A percentile compares a stretch with the other conserved stretches of the same genome.
Conservation (phyloP, 2,797 vertebrate genomes). For the Oophaga sylvatica region DNA sequence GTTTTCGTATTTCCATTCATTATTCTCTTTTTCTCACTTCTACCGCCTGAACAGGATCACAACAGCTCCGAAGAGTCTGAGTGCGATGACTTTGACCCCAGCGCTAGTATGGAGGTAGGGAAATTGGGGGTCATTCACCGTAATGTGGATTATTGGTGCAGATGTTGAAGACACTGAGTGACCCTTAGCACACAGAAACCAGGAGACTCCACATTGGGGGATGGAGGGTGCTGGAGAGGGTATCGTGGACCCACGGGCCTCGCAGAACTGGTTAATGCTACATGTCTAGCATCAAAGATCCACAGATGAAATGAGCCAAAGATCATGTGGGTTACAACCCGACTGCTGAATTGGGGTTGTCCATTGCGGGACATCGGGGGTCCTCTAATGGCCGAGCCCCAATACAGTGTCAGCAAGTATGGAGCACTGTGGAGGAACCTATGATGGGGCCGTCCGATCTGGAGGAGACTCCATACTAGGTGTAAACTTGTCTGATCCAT, state of each 20-base stretch:
- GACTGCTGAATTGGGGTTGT: too few relatives aligned
- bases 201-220: neutral
- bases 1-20: conserved; percentile 38
- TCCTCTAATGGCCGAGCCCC: too few relatives aligned
- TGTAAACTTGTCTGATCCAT: too few relatives aligned
- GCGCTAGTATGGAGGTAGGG: conserved; percentile 98
- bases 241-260: too few relatives aligned
- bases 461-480: too few relatives aligned
- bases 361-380: too few relatives aligned
- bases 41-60: conserved; percentile 84
- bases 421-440: too few relatives aligned
- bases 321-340: too few relatives aligned
- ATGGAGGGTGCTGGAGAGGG: neutral
- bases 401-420: too few relatives aligned
- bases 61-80: conserved; percentile 98
- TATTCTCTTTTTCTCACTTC: conserved; percentile 72
- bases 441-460: too few relatives aligned
- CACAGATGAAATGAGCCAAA: too few relatives aligned
- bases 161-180: neutral
- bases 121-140: neutral
- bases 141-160: neutral
- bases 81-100: conserved; percentile 95
- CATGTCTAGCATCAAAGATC: too few relatives aligned
- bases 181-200: neutral
- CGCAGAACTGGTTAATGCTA: neutral